Base-by-base conservation (phyloP, 2,113 vertebrate genomes). In the Oxyruncus cristatus region DNA sequence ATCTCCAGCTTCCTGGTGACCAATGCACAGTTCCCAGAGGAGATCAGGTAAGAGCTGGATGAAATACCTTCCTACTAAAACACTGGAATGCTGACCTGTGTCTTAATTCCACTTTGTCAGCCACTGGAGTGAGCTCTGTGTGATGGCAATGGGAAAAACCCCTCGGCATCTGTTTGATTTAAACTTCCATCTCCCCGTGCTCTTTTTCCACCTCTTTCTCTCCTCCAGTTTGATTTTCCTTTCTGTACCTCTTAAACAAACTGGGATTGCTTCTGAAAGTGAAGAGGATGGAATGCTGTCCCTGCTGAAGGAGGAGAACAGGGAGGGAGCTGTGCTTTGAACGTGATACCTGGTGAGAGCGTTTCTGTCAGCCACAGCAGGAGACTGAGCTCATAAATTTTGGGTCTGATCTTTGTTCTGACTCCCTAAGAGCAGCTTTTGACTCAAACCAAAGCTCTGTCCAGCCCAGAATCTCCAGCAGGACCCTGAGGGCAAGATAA, bases 1-100 rank as follows among this genome's bases (percentile, higher is more conserved):
- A 99, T 99, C 98, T 99, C 99, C 62, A 99, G 98, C 76, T 99
- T 99, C 96, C 98, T 99, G 56, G 99, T 99, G 74, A 99, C 99
- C 78, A 99, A 99, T 2, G 99, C 99, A 2, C 99, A 99, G 94
- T 99, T 99, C 80, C 99, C 99, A 0, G 92, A 97, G 66, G 99
- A 99, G 95, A 99, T 99, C 97, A 98, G 99, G 99, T 99, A 75
- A 91, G 97, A 46, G 47, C 3, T 41, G 50, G 41, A 26, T 28
- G 53, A 62, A 74, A 35, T 16, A 35, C 1, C 24, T 67, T 33
- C 50, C 15, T 66, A 0, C 26, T 50, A 17, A 47, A 67, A 16
- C 50, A 12, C 0, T 24, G 28, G 22, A 44, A 26, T 61, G 52
- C 56, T 71, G 35, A 24, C 32, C 47, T 55, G 21, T 26, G 85